Conservation (phyloP, 2,797 vertebrate genomes). For the Eulemur albifrons region DNA sequence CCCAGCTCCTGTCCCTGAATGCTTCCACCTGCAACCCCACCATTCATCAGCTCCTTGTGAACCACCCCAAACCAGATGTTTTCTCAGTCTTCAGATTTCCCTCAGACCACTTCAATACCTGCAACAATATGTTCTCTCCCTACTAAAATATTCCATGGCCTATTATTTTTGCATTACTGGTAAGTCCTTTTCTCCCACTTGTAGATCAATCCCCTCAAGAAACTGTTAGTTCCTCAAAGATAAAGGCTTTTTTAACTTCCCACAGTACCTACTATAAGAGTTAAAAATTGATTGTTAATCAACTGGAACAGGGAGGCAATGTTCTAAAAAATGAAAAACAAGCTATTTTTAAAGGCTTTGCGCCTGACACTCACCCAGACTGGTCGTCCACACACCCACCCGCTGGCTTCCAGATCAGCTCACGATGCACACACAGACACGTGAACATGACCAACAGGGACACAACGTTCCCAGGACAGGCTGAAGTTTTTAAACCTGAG, state of each 20-base stretch:
- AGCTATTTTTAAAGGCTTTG: conserved; percentile 65
- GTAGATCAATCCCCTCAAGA: conserved; percentile 7
- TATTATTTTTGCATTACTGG: not conserved
- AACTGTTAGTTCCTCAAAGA: not conserved
- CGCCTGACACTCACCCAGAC: conserved; percentile 29
- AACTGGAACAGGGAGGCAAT: conserved; percentile 45
- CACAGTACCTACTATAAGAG: not conserved
- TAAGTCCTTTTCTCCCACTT: conserved; percentile 11
- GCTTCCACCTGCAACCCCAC: not conserved
- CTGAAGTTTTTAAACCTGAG: not conserved
- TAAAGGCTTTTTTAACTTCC: conserved; percentile 13
- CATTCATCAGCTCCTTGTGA: not conserved
- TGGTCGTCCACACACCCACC: not conserved
- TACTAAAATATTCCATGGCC: not conserved
- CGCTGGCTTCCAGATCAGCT: not conserved
- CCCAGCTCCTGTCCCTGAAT: not conserved
- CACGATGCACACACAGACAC: not conserved
- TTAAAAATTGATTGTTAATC: conserved; percentile 55
- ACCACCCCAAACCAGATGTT: not conserved
- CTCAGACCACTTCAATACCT: not conserved
- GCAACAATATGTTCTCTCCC: not conserved
- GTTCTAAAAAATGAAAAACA: conserved; percentile 59
- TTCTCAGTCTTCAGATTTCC: not conserved
- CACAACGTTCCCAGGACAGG: not conserved
- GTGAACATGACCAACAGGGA: not conserved